Percentiles rank a stretch among this genome's conserved stretches.
Evolutionary conservation across 2,113 vertebrate genomes (phyloP).

Genomic region (human (Homo sapiens)): DNA sequence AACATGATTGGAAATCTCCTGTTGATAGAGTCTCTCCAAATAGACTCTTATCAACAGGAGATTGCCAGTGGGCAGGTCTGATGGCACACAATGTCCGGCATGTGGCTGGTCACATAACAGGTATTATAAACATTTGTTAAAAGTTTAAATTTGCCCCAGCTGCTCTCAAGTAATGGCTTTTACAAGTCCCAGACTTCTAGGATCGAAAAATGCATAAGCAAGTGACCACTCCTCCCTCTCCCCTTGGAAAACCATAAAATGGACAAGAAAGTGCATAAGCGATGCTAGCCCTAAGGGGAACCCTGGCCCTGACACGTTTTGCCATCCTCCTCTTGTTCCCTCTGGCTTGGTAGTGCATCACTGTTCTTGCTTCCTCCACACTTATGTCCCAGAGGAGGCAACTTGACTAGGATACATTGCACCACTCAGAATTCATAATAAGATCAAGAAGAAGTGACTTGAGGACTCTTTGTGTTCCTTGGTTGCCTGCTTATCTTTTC

Average conservation of each 20-base stretch:
- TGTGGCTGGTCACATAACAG: background rate
- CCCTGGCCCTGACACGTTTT: background rate
- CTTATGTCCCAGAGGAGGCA: background rate
- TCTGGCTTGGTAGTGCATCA: background rate
- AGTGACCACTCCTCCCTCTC: background rate
- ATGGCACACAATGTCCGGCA: background rate
- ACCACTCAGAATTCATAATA: background rate
- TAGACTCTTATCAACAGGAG: too few species aligned
- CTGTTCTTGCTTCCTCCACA: background rate
- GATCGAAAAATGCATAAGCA: background rate
- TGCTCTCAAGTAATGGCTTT: background rate
- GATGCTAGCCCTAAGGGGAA: background rate
- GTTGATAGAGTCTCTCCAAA: background rate
- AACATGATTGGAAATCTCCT: background rate
- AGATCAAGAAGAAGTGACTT: background rate
- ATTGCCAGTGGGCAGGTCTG: background rate
- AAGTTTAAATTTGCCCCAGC: conserved; percentile 4
- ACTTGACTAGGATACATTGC: background rate
- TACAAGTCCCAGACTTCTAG: background rate
- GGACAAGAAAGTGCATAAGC: background rate
- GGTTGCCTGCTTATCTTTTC: background rate
- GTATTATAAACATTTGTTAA: conserved; percentile 41
- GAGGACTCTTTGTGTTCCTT: background rate
- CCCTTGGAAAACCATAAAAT: background rate
- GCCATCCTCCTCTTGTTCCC: background rate